These are phyloP conservation scores for Rhizomys pruinosus DNA, from an alignment of 2,113 vertebrate species.

Conservation along the genomic window DNA sequence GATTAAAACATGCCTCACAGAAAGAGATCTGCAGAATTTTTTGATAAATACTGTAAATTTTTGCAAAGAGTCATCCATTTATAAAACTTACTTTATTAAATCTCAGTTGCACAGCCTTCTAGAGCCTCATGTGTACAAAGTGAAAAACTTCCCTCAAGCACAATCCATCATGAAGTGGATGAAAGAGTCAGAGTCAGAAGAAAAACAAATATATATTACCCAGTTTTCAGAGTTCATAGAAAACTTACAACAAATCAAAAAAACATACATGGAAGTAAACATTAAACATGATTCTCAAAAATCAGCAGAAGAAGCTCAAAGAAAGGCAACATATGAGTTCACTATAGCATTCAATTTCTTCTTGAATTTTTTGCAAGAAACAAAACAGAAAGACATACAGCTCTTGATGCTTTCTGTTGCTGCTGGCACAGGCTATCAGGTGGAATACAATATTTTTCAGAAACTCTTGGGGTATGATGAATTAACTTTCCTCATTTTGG, in stretches of 20 bases:
- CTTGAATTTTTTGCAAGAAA: conserved; percentile 62
- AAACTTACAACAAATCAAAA: conserved; percentile 64
- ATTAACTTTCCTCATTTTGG: conserved; percentile 40
- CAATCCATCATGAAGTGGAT: no score
- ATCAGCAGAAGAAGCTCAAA: conserved; percentile 50
- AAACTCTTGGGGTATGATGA: background rate
- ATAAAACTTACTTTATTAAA: background rate
- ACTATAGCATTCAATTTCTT: conserved; percentile 62
- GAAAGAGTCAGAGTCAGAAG: no score
- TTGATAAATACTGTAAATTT: conserved; percentile 49
- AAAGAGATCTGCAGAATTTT: conserved; percentile 74
- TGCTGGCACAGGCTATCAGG: no score
- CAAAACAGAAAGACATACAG: conserved; percentile 68
- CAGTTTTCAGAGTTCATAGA: conserved; percentile 67
- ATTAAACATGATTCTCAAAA: background rate
- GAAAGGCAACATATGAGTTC: conserved; percentile 61
- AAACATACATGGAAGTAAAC: conserved; percentile 47
- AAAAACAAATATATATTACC: background rate
- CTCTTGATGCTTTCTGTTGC: conserved; percentile 79
- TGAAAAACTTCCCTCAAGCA: no score
- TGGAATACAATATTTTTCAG: background rate
- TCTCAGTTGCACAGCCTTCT: no score
- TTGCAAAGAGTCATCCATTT: conserved; percentile 34
- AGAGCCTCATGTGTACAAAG: no score
- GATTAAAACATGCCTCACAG: conserved; percentile 77